A percentile compares a stretch with the other conserved stretches of the same genome.
phyloP scores from a whole-genome alignment of 2,797 vertebrate species.

The Thaleichthys pacificus region DNA sequence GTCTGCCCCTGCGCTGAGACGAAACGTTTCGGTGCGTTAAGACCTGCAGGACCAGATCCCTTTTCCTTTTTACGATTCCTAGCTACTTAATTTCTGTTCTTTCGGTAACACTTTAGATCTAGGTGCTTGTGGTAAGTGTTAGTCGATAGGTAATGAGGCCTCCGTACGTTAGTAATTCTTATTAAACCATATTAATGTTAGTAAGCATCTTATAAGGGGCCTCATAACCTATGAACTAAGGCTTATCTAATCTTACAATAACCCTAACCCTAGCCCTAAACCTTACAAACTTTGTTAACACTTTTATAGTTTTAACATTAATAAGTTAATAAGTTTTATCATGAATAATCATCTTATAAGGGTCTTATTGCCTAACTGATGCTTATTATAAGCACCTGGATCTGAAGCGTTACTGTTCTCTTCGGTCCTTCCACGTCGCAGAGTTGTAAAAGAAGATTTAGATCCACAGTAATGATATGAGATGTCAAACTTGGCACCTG shows the following conservation, averaged over 20 bases:
- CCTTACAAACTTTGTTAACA: not conserved
- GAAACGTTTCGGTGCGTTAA: not conserved
- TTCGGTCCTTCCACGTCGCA: not conserved
- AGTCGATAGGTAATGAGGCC: too few relatives aligned
- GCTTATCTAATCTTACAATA: too few relatives aligned
- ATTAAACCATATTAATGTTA: too few relatives aligned
- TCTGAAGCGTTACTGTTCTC: not conserved
- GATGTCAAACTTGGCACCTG: conserved; percentile 33
- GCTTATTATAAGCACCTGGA: not conserved
- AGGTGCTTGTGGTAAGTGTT: not conserved
- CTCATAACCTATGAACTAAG: too few relatives aligned
- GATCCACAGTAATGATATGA: conserved; percentile 41
- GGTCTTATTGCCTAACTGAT: not conserved
- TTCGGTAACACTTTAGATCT: not conserved
- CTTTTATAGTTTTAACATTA: not conserved
- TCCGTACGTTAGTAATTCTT: too few relatives aligned
- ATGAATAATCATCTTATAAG: too few relatives aligned
- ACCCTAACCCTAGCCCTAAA: not conserved
- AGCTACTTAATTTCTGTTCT: not conserved
- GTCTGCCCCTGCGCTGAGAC: conserved; percentile 7
- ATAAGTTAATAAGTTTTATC: too few relatives aligned
- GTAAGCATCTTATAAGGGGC: too few relatives aligned
- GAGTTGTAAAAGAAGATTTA: conserved; percentile 32
- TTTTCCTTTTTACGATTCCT: not conserved
- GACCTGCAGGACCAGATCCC: not conserved